Evolutionary conservation across 2,797 vertebrate species (phyloP).

Genomic region (Atherinosoma microstoma): DNA sequence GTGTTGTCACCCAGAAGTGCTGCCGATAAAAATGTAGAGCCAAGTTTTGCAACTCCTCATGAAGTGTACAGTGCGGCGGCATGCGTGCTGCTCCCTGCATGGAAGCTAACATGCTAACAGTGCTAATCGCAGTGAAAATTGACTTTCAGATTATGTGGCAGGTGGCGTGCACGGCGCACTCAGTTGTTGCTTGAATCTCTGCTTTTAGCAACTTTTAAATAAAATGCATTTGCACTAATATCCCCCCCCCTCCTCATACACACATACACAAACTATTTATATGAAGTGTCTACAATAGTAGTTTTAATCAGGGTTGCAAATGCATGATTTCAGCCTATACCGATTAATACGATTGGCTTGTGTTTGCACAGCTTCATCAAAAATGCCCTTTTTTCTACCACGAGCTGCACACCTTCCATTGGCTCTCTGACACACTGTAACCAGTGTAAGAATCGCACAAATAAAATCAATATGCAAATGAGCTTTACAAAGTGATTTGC

Average conservation of each 20-base stretch:
- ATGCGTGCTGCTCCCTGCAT: conserved; percentile 41
- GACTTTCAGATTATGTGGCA: conserved; percentile 20
- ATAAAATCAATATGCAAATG: conserved; percentile 73
- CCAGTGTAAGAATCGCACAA: conserved; percentile 46
- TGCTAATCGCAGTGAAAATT: conserved; percentile 39
- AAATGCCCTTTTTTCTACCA: conserved; percentile 71
- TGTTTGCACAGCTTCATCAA: conserved; percentile 73
- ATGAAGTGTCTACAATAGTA: neutral
- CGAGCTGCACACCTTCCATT: conserved; percentile 49
- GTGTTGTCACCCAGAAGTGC: conserved; percentile 62
- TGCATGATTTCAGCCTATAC: conserved; percentile 52
- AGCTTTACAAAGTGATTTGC: conserved; percentile 67
- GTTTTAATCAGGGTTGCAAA: conserved; percentile 30
- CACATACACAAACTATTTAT: neutral
- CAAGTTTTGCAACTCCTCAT: conserved; percentile 75
- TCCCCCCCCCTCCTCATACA: neutral
- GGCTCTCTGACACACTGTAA: conserved; percentile 44
- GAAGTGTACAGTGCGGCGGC: conserved; percentile 72
- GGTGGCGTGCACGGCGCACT: conserved; percentile 32
- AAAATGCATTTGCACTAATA: conserved; percentile 4
- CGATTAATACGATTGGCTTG: conserved; percentile 69
- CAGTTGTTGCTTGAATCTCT: neutral
- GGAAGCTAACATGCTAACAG: conserved; percentile 67
- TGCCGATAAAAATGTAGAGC: conserved; percentile 54
- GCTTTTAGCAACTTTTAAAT: conserved; percentile 14